phyloP scores from a whole-genome alignment of 2,888 invertebrate genomes.

The Oeneis ivallda region DNA sequence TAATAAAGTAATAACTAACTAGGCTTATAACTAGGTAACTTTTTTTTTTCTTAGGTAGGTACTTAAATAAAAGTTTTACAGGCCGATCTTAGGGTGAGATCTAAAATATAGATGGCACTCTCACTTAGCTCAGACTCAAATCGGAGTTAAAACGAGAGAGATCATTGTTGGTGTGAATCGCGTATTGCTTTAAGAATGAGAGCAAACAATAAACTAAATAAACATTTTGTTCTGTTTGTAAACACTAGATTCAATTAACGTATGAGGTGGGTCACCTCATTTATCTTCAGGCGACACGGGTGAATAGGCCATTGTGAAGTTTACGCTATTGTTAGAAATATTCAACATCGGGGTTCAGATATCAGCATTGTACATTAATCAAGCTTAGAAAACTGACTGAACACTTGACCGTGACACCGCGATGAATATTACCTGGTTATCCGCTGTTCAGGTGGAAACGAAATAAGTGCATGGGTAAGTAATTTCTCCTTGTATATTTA shows the following conservation, averaged over 20 bases:
- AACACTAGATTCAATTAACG: conserved; percentile 48
- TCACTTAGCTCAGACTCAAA: too few relatives aligned
- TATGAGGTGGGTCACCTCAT: conserved; percentile 46
- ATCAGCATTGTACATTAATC: background rate
- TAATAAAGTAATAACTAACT: too few relatives aligned
- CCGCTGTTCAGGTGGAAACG: background rate
- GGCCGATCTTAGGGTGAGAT: too few relatives aligned
- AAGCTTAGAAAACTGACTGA: background rate
- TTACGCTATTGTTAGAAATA: conserved; percentile 17
- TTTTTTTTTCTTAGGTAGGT: too few relatives aligned
- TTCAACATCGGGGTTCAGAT: conserved; percentile 17
- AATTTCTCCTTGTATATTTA: too few relatives aligned
- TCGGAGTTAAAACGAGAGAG: background rate
- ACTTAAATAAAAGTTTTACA: too few relatives aligned
- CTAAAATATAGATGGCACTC: too few relatives aligned
- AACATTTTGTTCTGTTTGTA: conserved; percentile 55
- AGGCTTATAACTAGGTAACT: too few relatives aligned
- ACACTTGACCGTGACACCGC: background rate
- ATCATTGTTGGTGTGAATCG: background rate
- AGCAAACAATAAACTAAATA: conserved; percentile 48
- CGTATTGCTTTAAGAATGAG: conserved; percentile 26
- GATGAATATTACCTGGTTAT: background rate
- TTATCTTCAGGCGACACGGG: background rate
- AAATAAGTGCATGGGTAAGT: background rate
- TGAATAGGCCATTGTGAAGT: conserved; percentile 24